Evolutionary conservation across 2,797 vertebrate species (phyloP), one percentile per base, ranked within the genome.

Genomic region (Sparus aurata): DNA sequence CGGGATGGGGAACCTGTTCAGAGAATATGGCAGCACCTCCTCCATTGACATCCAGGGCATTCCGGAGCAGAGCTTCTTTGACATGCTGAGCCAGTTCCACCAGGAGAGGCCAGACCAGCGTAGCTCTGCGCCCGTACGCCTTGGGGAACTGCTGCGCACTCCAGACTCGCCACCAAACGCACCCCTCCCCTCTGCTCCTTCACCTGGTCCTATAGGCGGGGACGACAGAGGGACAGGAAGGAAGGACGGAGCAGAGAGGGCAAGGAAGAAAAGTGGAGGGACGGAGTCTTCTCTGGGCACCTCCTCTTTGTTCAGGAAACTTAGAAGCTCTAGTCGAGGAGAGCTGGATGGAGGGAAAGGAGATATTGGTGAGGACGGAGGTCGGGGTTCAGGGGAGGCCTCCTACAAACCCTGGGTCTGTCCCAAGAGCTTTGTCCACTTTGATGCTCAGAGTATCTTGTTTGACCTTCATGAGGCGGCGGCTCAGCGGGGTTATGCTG

Each of bases 1-100:
- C 0, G 93, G 91, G 0, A 79, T 95, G 72, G 95, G 94, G 0
- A 89, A 77, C 85, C 87, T 97, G 1, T 97, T 96, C 91, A 94
- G 98, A 0, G 97, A 98, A 72, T 99, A 99, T 0, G 98, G 98
- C 62, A 99, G 98, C 95, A 98, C 98, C 0, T 98, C 98, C 8
- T 99, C 98, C 88, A 98, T 99, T 0, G 96, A 99, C 0, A 95
- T 96, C n/a, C 97, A 98, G 87, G 97, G 96, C 0, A 87, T 99
- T 77, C 94, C 97, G 0, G 97, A 98, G 63, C 97, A 98, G 91
- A 98, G 97, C 83, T 97, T 98, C 85, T 97, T 97, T 0, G 96
- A 98, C 64, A 97, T 99, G 92, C 96, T 99, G 46, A 96, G 90
- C 0, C 97, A 97, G 86, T 96, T 98, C 80, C 96, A 96, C 64